Conservation (phyloP, 2,113 vertebrate genomes). For the Bubo scandiacus region DNA sequence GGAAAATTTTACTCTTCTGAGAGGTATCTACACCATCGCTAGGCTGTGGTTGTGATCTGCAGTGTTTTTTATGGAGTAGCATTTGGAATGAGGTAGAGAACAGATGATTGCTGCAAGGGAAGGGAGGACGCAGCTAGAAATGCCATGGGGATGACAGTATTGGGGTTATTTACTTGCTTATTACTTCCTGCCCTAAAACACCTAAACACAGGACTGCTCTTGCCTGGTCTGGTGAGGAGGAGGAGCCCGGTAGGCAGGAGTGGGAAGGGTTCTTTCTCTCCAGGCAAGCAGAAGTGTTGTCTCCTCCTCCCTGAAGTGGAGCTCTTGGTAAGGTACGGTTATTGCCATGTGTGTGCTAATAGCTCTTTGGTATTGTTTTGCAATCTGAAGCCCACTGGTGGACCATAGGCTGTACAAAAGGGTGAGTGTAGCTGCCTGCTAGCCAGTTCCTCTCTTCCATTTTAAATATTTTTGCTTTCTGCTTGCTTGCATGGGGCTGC, state of each 20-base stretch:
- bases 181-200: not conserved
- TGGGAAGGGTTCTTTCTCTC: conserved; percentile 53
- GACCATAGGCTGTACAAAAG: conserved; percentile 99
- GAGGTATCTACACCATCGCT: not conserved
- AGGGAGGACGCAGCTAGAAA: not conserved
- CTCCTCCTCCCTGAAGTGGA: conserved; percentile 50
- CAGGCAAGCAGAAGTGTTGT: conserved; percentile 51
- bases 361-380: conserved; percentile 99
- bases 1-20: not conserved
- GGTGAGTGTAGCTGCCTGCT: conserved; percentile 99
- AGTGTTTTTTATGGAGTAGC: not conserved
- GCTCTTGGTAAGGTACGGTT: conserved; percentile 65
- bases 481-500: conserved; percentile 99
- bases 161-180: not conserved
- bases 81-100: not conserved
- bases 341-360: conserved; percentile 89
- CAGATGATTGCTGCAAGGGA: not conserved
- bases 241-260: not conserved
- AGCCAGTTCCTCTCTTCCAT: conserved; percentile 83
- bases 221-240: not conserved
- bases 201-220: not conserved
- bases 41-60: not conserved
- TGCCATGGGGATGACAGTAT: not conserved
- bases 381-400: conserved; percentile 99
- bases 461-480: conserved; percentile 84